Evolutionary conservation across 1,140 invertebrate genomes (phyloP).

Genomic region (Drosophila pachea): DNA sequence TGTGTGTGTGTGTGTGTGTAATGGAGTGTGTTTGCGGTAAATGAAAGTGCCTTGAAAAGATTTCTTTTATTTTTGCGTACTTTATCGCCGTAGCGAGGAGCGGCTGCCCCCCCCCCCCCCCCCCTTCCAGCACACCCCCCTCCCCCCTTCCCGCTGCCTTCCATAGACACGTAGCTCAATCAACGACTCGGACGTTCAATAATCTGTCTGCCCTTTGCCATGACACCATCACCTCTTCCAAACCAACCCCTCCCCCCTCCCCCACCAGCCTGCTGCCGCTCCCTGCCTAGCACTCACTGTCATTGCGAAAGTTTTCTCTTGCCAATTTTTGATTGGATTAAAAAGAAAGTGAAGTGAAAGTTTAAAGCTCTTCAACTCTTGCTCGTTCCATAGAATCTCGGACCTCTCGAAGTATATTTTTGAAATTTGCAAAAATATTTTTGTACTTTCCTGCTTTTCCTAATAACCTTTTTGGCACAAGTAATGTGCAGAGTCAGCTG

Average conservation of each 20-base stretch:
- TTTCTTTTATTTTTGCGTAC: constrained; percentile 48
- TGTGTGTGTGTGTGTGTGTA: constrained; percentile 4
- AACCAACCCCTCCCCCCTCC: too few relatives aligned
- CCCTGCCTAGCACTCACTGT: not conserved
- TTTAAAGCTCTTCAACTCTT: constrained; percentile 11
- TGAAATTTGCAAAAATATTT: too few relatives aligned
- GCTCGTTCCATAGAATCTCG: not conserved
- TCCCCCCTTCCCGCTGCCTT: constrained; percentile 1
- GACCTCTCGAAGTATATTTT: not conserved
- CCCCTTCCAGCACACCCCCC: not conserved
- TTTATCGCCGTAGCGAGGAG: constrained; percentile 27
- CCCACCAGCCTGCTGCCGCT: too few relatives aligned
- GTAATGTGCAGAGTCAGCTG: too few relatives aligned
- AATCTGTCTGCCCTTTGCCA: constrained; percentile 6
- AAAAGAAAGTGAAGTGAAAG: constrained; percentile 42
- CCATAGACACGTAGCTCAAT: constrained; percentile 65
- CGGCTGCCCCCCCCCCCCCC: not conserved
- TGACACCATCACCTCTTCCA: too few relatives aligned
- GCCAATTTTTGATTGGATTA: constrained; percentile 47
- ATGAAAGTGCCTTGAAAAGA: constrained; percentile 68
- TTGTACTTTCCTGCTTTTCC: too few relatives aligned
- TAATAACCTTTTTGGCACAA: too few relatives aligned
- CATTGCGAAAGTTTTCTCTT: not conserved
- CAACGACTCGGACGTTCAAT: constrained; percentile 39
- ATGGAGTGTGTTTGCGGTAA: constrained; percentile 19